Evolutionary conservation across 2,113 vertebrate genomes (phyloP).

Genomic region (Salvator merianae): DNA sequence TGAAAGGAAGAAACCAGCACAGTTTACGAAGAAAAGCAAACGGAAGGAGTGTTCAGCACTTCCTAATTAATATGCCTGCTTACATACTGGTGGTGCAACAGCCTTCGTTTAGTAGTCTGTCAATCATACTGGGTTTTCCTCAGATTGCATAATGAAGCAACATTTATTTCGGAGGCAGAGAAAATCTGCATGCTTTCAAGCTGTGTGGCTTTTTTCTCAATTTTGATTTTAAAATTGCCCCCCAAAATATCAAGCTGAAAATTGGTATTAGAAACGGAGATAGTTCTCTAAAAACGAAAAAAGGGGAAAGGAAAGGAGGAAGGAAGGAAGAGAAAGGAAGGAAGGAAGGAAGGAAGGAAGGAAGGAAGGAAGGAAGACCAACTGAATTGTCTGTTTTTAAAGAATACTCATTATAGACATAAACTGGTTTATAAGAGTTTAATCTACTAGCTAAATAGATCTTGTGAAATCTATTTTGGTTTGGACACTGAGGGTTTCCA

Average conservation of each 20-base stretch:
- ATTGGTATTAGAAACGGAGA: background rate
- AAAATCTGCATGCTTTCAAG: background rate
- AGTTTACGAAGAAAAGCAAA: slow-evolving; percentile 10
- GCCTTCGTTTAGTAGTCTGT: background rate
- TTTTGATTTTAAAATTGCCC: slow-evolving; percentile 2
- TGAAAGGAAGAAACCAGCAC: slow-evolving; percentile 28
- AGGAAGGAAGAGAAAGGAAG: too few relatives aligned
- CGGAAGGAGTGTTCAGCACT: slow-evolving; percentile 24
- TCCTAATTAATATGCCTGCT: slow-evolving; percentile 61
- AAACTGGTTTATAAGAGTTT: background rate
- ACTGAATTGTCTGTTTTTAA: background rate
- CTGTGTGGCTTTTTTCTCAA: background rate
- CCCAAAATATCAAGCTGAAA: background rate
- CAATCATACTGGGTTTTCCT: background rate
- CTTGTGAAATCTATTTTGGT: background rate
- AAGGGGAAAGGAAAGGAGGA: too few relatives aligned
- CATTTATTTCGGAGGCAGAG: slow-evolving; percentile 1
- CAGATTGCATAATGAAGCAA: background rate
- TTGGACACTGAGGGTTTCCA: too few relatives aligned
- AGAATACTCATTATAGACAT: background rate
- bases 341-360: too few relatives aligned
- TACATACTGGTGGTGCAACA: background rate
- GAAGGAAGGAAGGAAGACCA: too few relatives aligned
- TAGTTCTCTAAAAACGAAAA: background rate
- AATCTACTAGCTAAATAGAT: background rate